Conservation (phyloP, 2,888 invertebrate genomes). For the Ochropacha duplaris region DNA sequence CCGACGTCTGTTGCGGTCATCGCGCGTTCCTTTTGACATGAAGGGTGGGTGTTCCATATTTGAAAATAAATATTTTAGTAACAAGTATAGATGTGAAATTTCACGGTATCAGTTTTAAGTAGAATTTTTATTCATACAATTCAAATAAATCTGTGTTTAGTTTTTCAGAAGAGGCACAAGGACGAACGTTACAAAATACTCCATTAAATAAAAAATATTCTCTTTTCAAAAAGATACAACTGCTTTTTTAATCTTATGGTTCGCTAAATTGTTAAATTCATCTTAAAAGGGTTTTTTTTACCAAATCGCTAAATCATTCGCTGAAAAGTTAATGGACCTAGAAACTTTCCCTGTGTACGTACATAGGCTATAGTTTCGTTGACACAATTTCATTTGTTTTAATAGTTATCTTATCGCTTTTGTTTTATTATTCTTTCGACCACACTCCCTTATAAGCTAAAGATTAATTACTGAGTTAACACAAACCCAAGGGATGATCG, state of each 20-base stretch:
- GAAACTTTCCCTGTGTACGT: background rate
- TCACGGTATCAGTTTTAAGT: no score
- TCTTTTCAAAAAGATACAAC: no score
- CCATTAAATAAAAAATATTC: no score
- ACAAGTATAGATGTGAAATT: background rate
- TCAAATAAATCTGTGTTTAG: no score
- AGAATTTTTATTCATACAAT: no score
- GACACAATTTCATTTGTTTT: slow-evolving; percentile 17
- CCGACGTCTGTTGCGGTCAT: slow-evolving; percentile 27
- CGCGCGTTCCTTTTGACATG: slow-evolving; percentile 3
- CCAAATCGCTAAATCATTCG: no score
- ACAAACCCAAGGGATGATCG: slow-evolving; percentile 29
- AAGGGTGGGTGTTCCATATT: background rate
- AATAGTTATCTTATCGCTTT: slow-evolving; percentile 33
- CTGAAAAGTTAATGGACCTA: background rate
- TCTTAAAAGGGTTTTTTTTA: no score
- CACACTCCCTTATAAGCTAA: slow-evolving; percentile 23
- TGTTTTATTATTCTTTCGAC: slow-evolving; percentile 11
- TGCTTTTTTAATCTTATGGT: no score
- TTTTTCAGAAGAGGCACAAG: no score
- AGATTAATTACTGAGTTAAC: slow-evolving; percentile 48
- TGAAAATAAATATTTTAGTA: background rate
- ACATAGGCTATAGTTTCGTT: background rate
- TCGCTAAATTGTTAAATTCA: no score
- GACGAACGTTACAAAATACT: no score